A percentile compares a stretch with the other conserved stretches of the same genome.
phyloP scores from a whole-genome alignment of 1,140 invertebrate species.

The Saccostrea cuccullata region DNA sequence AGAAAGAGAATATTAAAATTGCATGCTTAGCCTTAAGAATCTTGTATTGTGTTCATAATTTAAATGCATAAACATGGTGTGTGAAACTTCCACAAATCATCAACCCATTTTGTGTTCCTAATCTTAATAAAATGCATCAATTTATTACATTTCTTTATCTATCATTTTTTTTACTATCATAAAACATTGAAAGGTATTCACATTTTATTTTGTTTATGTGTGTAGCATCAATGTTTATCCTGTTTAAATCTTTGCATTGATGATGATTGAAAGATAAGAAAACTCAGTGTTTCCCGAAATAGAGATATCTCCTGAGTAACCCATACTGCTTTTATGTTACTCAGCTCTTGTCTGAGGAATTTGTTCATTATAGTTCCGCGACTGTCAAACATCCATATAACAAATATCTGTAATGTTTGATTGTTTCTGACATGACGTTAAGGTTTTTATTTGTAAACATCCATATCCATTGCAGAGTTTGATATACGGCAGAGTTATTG shows the following conservation, averaged over 20 bases:
- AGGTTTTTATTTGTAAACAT: slow-evolving; percentile 18
- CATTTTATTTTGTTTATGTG: too few relatives aligned
- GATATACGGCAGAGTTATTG: not conserved
- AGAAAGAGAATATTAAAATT: too few relatives aligned
- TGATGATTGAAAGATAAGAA: slow-evolving; percentile 17
- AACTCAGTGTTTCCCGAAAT: not conserved
- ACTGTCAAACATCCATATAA: slow-evolving; percentile 3
- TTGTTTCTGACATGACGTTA: not conserved
- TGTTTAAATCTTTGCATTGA: too few relatives aligned
- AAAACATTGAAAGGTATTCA: too few relatives aligned
- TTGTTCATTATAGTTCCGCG: not conserved
- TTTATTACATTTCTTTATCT: too few relatives aligned
- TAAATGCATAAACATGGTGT: too few relatives aligned
- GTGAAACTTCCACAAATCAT: too few relatives aligned
- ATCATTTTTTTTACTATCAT: too few relatives aligned
- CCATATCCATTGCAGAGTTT: not conserved
- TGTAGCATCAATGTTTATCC: not conserved
- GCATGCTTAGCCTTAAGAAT: too few relatives aligned
- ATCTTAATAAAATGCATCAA: too few relatives aligned
- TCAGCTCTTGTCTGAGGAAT: not conserved
- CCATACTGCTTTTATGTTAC: not conserved
- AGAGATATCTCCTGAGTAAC: not conserved
- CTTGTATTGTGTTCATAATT: too few relatives aligned
- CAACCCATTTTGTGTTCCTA: too few relatives aligned
- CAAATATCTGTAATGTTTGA: not conserved